Evolutionary conservation across 1,140 invertebrate species (phyloP).

Genomic region (Caenorhabditis inopinata): DNA sequence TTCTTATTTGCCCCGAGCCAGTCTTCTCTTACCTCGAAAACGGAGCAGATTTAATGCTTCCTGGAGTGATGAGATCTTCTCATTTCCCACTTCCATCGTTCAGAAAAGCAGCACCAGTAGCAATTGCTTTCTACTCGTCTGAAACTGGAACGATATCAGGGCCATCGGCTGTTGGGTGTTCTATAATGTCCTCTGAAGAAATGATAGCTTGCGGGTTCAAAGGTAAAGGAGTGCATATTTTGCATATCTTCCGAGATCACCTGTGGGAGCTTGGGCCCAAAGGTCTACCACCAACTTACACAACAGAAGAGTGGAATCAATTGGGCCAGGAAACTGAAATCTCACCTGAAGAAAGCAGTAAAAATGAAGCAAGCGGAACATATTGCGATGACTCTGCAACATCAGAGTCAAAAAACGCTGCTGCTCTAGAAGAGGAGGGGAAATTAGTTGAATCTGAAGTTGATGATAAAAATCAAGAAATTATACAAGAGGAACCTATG

Average conservation of each 20-base stretch:
- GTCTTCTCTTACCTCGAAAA: slow-evolving; percentile 46
- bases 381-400: not conserved
- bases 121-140: not conserved
- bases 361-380: not conserved
- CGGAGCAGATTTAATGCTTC: slow-evolving; percentile 51
- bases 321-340: not conserved
- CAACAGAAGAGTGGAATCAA: not conserved
- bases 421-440: no score
- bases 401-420: not conserved
- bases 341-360: not conserved
- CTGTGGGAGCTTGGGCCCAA: not conserved
- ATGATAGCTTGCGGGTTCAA: slow-evolving; percentile 35
- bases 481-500: not conserved
- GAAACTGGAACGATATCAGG: slow-evolving; percentile 29
- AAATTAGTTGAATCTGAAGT: no score
- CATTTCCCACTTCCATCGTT: not conserved
- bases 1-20: slow-evolving; percentile 38
- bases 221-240: slow-evolving; percentile 48
- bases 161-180: slow-evolving; percentile 44
- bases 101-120: not conserved
- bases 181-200: slow-evolving; percentile 48
- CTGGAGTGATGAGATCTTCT: slow-evolving; percentile 18
- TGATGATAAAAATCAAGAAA: not conserved
- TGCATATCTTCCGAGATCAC: slow-evolving; percentile 38
- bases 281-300: not conserved